A percentile compares a stretch with the other conserved stretches of the same genome.
Conservation (phyloP, 2,797 vertebrate genomes). For the Pristis pectinata region DNA sequence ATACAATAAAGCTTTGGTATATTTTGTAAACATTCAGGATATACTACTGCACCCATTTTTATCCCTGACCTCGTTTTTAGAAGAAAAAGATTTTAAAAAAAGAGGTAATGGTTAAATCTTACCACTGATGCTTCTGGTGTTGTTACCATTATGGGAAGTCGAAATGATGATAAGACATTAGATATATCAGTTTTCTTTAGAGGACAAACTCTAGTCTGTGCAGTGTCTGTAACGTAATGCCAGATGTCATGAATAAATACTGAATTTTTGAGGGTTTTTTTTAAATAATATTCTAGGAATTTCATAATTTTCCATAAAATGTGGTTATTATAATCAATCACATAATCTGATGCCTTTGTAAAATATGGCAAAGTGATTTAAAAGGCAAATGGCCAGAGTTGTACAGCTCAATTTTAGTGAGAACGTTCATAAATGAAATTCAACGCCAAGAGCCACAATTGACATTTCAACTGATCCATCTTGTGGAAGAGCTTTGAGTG, state of each 20-base stretch:
- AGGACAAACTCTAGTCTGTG: constrained; percentile 51
- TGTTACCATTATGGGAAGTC: constrained; percentile 64
- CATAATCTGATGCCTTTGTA: neutral
- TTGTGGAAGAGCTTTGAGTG: neutral
- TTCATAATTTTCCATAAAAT: neutral
- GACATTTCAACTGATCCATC: neutral
- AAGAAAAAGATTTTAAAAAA: neutral
- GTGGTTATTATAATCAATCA: neutral
- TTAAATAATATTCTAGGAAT: neutral
- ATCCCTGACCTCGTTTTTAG: neutral
- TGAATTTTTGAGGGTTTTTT: neutral
- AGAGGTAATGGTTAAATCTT: constrained; percentile 41
- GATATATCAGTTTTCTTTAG: constrained; percentile 69
- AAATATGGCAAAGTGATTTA: neutral
- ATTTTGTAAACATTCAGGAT: neutral
- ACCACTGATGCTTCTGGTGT: constrained; percentile 66
- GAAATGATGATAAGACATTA: constrained; percentile 65
- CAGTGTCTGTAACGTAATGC: constrained; percentile 51
- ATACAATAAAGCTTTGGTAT: neutral
- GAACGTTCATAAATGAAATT: neutral
- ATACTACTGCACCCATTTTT: neutral
- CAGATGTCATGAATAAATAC: neutral
- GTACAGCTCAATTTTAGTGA: neutral
- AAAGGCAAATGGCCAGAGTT: neutral
- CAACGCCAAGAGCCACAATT: neutral